These are phyloP conservation scores for Coregonus ussuriensis DNA, from an alignment of 2,797 vertebrate species.

Conservation along the genomic window DNA sequence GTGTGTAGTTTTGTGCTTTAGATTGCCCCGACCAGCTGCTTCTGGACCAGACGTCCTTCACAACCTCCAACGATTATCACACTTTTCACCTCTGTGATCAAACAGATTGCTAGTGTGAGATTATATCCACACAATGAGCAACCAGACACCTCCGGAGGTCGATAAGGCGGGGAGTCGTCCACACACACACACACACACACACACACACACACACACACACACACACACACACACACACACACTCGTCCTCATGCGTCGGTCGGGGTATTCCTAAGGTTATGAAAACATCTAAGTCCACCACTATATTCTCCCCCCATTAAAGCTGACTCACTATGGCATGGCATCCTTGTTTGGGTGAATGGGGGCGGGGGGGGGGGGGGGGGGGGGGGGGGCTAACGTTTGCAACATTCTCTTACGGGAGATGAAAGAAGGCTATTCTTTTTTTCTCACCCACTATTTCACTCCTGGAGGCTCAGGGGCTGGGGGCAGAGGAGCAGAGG, in stretches of 20 bases:
- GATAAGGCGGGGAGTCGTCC: constrained; percentile 2
- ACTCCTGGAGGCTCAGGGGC: constrained; percentile 24
- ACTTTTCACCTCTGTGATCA: neutral
- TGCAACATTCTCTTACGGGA: constrained; percentile 38
- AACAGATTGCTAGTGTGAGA: constrained; percentile 3
- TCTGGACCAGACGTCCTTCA: neutral
- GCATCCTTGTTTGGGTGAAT: constrained; percentile 13
- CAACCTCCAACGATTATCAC: neutral
- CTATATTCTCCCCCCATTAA: constrained; percentile 19
- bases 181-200: constrained; percentile 1
- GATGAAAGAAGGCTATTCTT: constrained; percentile 48
- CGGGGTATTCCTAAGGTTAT: constrained; percentile 12
- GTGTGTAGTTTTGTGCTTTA: neutral
- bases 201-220: neutral
- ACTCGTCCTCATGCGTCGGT: neutral
- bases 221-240: neutral
- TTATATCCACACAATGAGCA: constrained; percentile 7
- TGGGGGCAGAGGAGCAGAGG: neutral
- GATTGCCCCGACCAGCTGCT: neutral
- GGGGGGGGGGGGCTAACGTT: neutral
- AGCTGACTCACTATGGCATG: constrained; percentile 17
- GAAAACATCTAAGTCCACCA: constrained; percentile 12
- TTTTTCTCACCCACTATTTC: constrained; percentile 54
- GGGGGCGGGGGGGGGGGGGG: neutral
- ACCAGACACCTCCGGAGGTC: constrained; percentile 10